Percentiles rank a stretch among this genome's conserved stretches.
Evolutionary conservation across 2,113 vertebrate species (phyloP).

Genomic region (Anguilla rostrata): DNA sequence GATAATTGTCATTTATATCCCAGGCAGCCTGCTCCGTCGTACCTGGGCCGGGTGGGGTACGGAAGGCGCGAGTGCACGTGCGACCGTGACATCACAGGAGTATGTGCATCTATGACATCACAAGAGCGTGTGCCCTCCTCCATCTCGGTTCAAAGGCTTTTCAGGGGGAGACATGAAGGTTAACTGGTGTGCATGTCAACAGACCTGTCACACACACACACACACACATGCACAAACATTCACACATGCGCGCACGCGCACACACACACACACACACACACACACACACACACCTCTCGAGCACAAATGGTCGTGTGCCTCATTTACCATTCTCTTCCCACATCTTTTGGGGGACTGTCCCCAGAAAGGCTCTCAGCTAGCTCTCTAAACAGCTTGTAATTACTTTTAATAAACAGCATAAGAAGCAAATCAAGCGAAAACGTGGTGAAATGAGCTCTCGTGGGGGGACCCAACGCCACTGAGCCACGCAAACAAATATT

Average conservation of each 20-base stretch:
- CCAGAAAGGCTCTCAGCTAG: conserved; percentile 60
- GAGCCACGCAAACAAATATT: conserved; percentile 52
- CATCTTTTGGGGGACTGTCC: conserved; percentile 49
- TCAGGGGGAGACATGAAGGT: not conserved
- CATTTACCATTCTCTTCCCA: conserved; percentile 52
- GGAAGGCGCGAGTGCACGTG: conserved; percentile 26
- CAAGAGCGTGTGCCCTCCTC: not conserved
- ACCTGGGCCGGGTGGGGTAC: conserved; percentile 66
- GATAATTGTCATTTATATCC: conserved; percentile 57
- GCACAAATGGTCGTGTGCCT: conserved; percentile 35
- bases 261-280: conserved; percentile 28
- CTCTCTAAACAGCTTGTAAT: conserved; percentile 83
- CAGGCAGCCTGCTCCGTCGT: conserved; percentile 72
- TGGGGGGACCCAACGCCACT: conserved; percentile 57
- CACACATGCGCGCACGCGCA: conserved; percentile 14
- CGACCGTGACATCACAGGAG: conserved; percentile 17
- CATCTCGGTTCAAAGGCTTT: not conserved
- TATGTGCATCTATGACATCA: conserved; percentile 30
- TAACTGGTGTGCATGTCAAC: not conserved
- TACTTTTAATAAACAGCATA: conserved; percentile 81
- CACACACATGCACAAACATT: conserved; percentile 25
- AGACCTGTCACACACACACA: conserved; percentile 27
- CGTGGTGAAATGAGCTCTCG: conserved; percentile 76
- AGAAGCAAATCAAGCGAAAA: conserved; percentile 80
- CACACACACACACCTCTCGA: conserved; percentile 4